phyloP scores from a whole-genome alignment of 2,113 vertebrate species.

The Pimephales promelas region DNA sequence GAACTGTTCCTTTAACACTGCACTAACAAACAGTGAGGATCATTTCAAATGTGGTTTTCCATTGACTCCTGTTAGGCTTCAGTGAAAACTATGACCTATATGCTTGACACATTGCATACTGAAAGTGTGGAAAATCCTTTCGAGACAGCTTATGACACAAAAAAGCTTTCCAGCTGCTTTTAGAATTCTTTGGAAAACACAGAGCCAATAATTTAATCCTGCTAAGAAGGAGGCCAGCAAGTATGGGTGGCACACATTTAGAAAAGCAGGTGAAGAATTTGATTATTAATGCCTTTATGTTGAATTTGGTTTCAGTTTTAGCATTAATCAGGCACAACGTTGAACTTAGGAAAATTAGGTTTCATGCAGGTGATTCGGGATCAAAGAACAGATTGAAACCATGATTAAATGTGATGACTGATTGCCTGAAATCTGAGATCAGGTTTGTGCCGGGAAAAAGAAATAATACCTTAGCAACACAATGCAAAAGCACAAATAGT shows the following conservation, averaged over 20 bases:
- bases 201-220: constrained; percentile 55
- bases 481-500: neutral
- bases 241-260: constrained; percentile 44
- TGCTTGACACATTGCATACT: constrained; percentile 30
- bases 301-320: constrained; percentile 55
- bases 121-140: constrained; percentile 54
- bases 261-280: constrained; percentile 53
- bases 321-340: constrained; percentile 53
- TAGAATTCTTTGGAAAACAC: constrained; percentile 49
- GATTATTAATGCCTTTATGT: constrained; percentile 60
- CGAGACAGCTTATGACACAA: constrained; percentile 39
- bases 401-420: constrained; percentile 4
- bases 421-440: neutral
- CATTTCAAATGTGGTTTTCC: neutral
- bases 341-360: neutral
- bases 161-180: constrained; percentile 44
- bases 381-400: neutral
- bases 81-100: neutral
- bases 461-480: neutral
- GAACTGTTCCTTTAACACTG: neutral
- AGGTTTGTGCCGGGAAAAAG: neutral
- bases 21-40: neutral
- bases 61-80: neutral
- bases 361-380: neutral
- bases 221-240: constrained; percentile 48